A percentile compares a stretch with the other conserved stretches of the same genome.
Conservation (phyloP, 1,140 invertebrate species). For the Hylaeus anthracinus region DNA sequence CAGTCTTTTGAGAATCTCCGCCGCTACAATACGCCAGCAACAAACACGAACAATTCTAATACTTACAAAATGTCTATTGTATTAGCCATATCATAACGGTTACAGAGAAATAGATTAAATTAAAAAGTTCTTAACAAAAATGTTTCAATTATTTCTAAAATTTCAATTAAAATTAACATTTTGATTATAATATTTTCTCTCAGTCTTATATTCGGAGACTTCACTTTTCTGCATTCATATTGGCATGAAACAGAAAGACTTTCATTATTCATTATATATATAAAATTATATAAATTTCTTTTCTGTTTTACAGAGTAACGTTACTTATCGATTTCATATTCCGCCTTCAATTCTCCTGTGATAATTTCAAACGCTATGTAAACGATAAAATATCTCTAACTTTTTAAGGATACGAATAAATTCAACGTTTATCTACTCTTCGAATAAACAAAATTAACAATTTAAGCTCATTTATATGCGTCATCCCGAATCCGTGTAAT, state of each 20-base stretch:
- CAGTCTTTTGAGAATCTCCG: slow-evolving; percentile 13
- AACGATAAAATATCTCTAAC: background rate
- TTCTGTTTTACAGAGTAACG: background rate
- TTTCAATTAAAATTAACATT: too few species aligned
- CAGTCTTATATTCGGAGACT: too few species aligned
- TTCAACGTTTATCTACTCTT: background rate
- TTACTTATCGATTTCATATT: background rate
- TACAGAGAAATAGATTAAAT: too few species aligned
- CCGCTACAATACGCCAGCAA: background rate
- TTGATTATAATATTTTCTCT: too few species aligned
- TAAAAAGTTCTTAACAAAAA: too few species aligned
- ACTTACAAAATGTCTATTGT: background rate
- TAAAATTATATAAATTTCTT: background rate
- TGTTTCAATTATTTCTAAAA: too few species aligned
- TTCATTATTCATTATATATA: background rate
- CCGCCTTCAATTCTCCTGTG: too few species aligned
- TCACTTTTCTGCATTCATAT: too few species aligned
- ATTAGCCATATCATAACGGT: too few species aligned
- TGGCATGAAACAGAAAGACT: too few species aligned
- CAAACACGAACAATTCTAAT: background rate
- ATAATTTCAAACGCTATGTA: background rate
- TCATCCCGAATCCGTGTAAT: background rate
- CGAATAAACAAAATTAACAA: background rate
- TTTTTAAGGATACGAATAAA: background rate
- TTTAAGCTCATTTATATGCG: slow-evolving; percentile 3